A percentile compares a stretch with the other conserved stretches of the same genome.
Conservation (phyloP, 2,113 vertebrate genomes). For the Vanacampus margaritifer region DNA sequence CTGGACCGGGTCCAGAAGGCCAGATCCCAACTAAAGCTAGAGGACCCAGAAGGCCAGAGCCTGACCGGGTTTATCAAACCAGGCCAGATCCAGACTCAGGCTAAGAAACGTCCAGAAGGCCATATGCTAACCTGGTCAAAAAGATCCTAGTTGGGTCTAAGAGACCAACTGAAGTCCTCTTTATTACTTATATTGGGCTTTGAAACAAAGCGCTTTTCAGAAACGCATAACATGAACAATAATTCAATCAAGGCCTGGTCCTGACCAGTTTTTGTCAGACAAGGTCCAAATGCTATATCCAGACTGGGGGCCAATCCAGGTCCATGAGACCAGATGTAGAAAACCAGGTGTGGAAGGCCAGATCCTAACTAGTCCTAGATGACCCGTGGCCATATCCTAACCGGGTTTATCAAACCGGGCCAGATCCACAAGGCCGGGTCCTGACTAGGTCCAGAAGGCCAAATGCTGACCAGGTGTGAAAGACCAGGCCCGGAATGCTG, state of each 20-base stretch:
- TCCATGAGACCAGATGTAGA: too few relatives aligned
- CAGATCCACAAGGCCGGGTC: too few relatives aligned
- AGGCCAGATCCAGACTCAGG: not conserved
- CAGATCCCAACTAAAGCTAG: not conserved
- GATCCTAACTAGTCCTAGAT: not conserved
- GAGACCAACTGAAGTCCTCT: too few relatives aligned
- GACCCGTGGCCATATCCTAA: too few relatives aligned
- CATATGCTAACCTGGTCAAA: too few relatives aligned
- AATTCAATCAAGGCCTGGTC: too few relatives aligned
- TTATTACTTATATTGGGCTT: too few relatives aligned
- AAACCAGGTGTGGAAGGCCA: not conserved
- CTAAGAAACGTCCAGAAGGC: not conserved
- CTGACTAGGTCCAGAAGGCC: not conserved
- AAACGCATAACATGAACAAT: too few relatives aligned
- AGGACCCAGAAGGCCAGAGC: too few relatives aligned
- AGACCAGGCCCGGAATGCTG: not conserved
- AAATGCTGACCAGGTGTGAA: not conserved
- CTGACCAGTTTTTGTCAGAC: not conserved
- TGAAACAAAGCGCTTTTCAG: too few relatives aligned
- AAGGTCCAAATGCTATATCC: not conserved
- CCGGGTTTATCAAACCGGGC: too few relatives aligned
- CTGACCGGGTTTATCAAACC: not conserved
- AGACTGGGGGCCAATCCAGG: not conserved
- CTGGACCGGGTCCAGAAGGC: not conserved
- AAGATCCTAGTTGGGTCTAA: too few relatives aligned